These are phyloP conservation scores for Anaspis maculata DNA, from an alignment of 2,888 invertebrate species.

Conservation along the genomic window DNA sequence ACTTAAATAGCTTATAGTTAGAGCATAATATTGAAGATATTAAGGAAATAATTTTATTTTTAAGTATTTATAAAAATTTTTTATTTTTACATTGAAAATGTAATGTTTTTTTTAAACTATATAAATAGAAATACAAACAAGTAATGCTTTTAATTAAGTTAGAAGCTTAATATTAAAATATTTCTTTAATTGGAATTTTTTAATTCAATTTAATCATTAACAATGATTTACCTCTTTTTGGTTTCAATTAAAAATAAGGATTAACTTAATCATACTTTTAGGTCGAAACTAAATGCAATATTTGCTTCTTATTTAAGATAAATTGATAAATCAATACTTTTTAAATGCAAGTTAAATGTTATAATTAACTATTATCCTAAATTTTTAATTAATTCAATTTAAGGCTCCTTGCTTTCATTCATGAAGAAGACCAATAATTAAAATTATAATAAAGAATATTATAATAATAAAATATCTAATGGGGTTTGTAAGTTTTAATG, in stretches of 20 bases:
- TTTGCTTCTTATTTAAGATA: conserved; percentile 43
- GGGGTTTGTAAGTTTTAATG: conserved; percentile 31
- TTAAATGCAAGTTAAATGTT: conserved; percentile 46
- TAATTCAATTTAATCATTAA: conserved; percentile 54
- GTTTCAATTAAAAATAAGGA: conserved; percentile 46
- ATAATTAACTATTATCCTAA: conserved; percentile 42
- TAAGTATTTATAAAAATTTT: conserved; percentile 32
- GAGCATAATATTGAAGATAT: conserved; percentile 45
- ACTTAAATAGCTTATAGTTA: conserved; percentile 43
- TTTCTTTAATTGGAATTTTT: conserved; percentile 54
- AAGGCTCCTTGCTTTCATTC: conserved; percentile 55
- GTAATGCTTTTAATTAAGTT: conserved; percentile 49
- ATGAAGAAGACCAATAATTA: conserved; percentile 47
- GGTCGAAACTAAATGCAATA: conserved; percentile 49
- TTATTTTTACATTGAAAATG: conserved; percentile 59
- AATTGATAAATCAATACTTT: conserved; percentile 42
- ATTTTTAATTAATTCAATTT: conserved; percentile 44
- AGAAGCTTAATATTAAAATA: conserved; percentile 53
- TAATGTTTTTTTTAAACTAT: conserved; percentile 59
- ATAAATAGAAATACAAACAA: conserved; percentile 50
- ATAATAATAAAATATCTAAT: conserved; percentile 18
- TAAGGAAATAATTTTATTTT: conserved; percentile 32
- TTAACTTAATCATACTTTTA: conserved; percentile 36
- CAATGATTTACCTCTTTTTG: conserved; percentile 56
- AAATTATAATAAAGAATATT: conserved; percentile 43